phyloP scores from a whole-genome alignment of 2,797 vertebrate species.

The Silurus lanzhouensis region DNA sequence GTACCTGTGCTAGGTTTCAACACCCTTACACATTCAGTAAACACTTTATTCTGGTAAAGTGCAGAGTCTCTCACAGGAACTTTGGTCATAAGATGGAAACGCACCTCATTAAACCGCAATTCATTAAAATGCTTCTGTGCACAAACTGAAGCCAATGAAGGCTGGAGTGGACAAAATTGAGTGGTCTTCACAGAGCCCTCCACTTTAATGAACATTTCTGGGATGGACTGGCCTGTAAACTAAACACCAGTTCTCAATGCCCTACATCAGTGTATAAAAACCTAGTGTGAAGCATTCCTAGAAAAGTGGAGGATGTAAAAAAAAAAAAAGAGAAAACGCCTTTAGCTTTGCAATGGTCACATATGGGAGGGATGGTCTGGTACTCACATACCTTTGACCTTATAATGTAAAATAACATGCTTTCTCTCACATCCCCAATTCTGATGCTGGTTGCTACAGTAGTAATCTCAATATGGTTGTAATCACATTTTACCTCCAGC shows the following conservation, averaged over 20 bases:
- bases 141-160: background rate
- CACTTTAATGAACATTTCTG: too few relatives aligned
- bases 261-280: background rate
- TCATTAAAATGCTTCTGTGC: background rate
- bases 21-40: background rate
- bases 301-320: background rate
- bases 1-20: background rate
- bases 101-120: background rate
- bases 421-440: slow-evolving; percentile 23
- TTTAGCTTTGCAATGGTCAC: background rate
- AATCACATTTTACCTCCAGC: slow-evolving; percentile 35
- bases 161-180: too few relatives aligned
- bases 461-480: slow-evolving; percentile 32
- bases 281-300: background rate
- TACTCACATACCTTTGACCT: background rate
- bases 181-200: background rate
- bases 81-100: background rate
- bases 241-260: background rate
- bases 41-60: background rate
- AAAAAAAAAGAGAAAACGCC: background rate
- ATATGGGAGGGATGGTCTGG: background rate
- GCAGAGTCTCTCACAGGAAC: background rate
- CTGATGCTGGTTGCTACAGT: background rate
- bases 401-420: slow-evolving; percentile 13
- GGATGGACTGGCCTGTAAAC: background rate